Evolutionary conservation across 1,140 invertebrate genomes (phyloP), one percentile per base, ranked within the genome.

Genomic region (Drosophila novamexicana): DNA sequence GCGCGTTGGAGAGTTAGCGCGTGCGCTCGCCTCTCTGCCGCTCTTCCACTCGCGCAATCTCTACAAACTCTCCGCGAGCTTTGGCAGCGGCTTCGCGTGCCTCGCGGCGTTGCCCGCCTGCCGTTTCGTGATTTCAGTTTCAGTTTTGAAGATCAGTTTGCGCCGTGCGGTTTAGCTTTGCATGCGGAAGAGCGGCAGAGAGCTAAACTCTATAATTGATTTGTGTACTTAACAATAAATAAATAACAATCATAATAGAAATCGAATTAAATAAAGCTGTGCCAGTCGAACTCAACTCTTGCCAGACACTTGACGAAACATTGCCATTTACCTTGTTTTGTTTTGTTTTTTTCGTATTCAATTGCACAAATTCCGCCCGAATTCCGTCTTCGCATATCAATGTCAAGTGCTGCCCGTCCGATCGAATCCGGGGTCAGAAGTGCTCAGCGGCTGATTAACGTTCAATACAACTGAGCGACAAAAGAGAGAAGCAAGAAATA

Each of bases 61-160:
- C 50, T 53, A 49, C 47, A 49, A 49, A 49, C 42, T 42, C 63
- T 22, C 29, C 37, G 59, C 40, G 79, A 83, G 81, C 72, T 75
- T 75, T 75, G 66, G 73, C 83, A 73, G 53, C 64, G 75, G 54
- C 67, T 74, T 62, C 50, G 62, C 44, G 44, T 44, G 45, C 68
- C 49, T 49, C 64, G 57, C 42, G 61, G 62, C n/a, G n/a, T 68
- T 61, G 63, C 62, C 63, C 56, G 67, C 74, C 42, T 75, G 64
- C 40, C 62, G 66, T 50, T 75, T 75, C 64, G 73, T 80, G 77
- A 84, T 84, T 83, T 83, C 82, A 83, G 83, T 85, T 85, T 88
- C 82, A 83, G 83, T 85, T 85, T 88, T 88, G 54, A 86, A 86
- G 82, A 86, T 86, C 82, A 79, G 72, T 79, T 81, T 59, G 62